Conservation (phyloP, 1,140 invertebrate genomes). For the Platorchestia sp. region DNA sequence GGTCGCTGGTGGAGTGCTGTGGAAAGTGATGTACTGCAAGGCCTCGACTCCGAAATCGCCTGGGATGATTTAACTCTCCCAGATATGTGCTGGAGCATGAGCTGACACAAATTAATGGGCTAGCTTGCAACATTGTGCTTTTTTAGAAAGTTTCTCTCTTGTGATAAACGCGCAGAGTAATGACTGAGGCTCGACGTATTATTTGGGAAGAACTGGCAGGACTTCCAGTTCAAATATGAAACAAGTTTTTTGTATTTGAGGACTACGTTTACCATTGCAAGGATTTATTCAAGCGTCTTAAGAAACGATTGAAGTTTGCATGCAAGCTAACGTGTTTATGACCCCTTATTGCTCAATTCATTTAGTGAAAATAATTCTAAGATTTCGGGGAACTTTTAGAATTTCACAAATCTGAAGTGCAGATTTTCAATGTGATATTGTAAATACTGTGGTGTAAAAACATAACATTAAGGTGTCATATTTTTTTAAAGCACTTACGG, state of each 20-base stretch:
- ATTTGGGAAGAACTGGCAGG: not conserved
- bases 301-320: not conserved
- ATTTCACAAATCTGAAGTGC: not conserved
- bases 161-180: not conserved
- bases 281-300: not conserved
- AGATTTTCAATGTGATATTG: not conserved
- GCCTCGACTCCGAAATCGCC: slow-evolving; percentile 26
- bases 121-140: not conserved
- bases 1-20: slow-evolving; percentile 42
- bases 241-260: not conserved
- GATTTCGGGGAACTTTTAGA: not conserved
- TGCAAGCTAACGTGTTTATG: not conserved
- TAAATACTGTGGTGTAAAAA: not conserved
- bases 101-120: slow-evolving; percentile 39
- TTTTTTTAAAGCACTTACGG: too few species aligned
- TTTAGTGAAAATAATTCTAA: not conserved
- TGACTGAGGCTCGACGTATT: not conserved
- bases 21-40: slow-evolving; percentile 48
- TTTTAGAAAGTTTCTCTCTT: not conserved
- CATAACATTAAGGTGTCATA: not conserved
- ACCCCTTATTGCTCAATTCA: not conserved
- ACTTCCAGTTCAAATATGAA: not conserved
- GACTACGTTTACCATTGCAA: not conserved
- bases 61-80: slow-evolving; percentile 51
- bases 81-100: slow-evolving; percentile 45